Evolutionary conservation across 2,113 vertebrate species (phyloP).

Genomic region (Aegithalos caudatus): DNA sequence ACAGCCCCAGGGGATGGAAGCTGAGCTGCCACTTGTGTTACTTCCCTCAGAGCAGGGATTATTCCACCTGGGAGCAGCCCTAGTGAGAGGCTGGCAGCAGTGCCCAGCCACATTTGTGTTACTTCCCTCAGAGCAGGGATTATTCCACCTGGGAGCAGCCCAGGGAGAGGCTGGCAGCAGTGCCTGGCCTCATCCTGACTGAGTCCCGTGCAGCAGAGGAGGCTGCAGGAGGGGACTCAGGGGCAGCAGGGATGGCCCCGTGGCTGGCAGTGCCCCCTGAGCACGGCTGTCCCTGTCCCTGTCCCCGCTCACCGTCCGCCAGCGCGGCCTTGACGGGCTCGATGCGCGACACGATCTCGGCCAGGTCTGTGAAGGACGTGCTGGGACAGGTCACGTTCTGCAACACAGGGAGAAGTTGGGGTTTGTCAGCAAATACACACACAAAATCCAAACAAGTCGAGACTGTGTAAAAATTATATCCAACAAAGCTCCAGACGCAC

Average conservation of each 20-base stretch:
- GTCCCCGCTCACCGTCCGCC: conserved; percentile 76
- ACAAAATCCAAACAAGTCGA: background rate
- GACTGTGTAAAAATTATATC: background rate
- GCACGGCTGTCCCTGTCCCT: fast-evolving
- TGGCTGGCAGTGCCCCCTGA: background rate
- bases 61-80: background rate
- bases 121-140: background rate
- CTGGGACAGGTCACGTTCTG: conserved; percentile 89
- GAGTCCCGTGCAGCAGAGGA: fast-evolving
- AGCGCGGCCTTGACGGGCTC: conserved; percentile 79
- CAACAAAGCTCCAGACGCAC: background rate
- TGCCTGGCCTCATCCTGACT: fast-evolving
- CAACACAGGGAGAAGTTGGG: background rate
- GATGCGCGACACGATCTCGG: conserved; percentile 91
- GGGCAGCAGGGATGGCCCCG: background rate
- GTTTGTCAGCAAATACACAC: background rate
- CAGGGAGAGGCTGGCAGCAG: fast-evolving
- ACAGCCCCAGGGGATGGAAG: background rate
- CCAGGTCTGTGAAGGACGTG: conserved; percentile 92
- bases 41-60: background rate
- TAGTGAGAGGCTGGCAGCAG: fast-evolving
- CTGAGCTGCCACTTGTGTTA: fast-evolving
- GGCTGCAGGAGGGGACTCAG: background rate
- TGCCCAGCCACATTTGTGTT: fast-evolving
- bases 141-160: background rate